phyloP scores from a whole-genome alignment of 2,113 vertebrate species.

The Butorides virescens region DNA sequence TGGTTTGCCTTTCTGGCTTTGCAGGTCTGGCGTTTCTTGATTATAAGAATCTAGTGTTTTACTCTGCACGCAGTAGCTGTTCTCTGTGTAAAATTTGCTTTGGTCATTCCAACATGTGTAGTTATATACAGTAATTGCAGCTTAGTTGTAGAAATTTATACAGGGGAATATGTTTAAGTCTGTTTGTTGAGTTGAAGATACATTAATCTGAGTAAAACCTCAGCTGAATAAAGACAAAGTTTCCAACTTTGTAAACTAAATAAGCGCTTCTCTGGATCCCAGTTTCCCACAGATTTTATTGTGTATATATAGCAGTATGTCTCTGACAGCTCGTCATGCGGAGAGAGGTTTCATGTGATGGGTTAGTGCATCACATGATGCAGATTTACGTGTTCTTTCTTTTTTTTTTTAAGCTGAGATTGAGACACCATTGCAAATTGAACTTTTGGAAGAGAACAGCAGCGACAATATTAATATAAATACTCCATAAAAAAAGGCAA shows the following conservation, averaged over 20 bases:
- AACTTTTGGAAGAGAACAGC: slow-evolving; percentile 48
- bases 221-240: slow-evolving; percentile 2
- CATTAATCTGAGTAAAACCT: background rate
- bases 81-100: background rate
- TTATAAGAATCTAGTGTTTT: background rate
- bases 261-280: background rate
- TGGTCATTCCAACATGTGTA: background rate
- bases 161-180: background rate
- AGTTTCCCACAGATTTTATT: slow-evolving; percentile 28
- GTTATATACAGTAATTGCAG: background rate
- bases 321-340: slow-evolving; percentile 29
- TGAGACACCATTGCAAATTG: slow-evolving; percentile 36
- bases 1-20: background rate
- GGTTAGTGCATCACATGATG: slow-evolving; percentile 15
- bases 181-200: background rate
- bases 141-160: background rate
- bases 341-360: background rate
- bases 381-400: background rate
- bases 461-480: slow-evolving; percentile 27
- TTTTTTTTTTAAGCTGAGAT: background rate
- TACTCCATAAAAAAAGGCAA: background rate
- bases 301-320: background rate
- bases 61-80: background rate
- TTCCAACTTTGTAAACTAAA: slow-evolving; percentile 24
- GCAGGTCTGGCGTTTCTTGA: background rate